Conservation (phyloP, 2,797 vertebrate genomes). For the Okamejei kenojei region DNA sequence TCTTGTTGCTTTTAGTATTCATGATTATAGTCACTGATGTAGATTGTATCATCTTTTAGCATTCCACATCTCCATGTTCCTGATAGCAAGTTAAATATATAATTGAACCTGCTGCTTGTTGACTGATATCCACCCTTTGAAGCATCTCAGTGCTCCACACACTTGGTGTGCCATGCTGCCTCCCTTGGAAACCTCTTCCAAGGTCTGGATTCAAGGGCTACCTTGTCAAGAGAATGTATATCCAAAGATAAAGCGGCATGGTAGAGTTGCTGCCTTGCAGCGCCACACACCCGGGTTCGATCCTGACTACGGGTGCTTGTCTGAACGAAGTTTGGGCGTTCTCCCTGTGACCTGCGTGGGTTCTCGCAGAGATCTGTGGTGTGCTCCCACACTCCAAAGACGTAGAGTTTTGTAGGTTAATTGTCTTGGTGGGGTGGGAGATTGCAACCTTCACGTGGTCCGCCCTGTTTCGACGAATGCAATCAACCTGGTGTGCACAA, state of each 20-base stretch:
- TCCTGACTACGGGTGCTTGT: no score
- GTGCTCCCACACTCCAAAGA: no score
- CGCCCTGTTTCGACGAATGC: no score
- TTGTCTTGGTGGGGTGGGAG: no score
- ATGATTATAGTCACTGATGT: not conserved
- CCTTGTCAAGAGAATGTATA: not conserved
- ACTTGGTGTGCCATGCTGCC: not conserved
- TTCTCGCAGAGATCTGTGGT: no score
- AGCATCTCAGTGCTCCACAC: not conserved
- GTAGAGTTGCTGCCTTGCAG: no score
- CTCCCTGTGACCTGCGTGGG: no score
- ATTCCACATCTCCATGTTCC: not conserved
- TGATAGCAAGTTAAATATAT: not conserved
- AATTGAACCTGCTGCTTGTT: not conserved
- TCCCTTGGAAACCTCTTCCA: not conserved
- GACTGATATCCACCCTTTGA: not conserved
- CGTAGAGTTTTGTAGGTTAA: no score
- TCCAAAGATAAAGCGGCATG: slow-evolving; percentile 9
- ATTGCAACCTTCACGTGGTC: no score
- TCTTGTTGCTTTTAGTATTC: not conserved
- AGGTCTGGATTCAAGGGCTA: not conserved
- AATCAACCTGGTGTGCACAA: no score
- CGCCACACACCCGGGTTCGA: no score
- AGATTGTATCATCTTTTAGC: not conserved
- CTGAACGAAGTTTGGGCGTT: no score